Evolutionary conservation across 2,113 vertebrate genomes (phyloP).

Genomic region (Pyrgilauda ruficollis): DNA sequence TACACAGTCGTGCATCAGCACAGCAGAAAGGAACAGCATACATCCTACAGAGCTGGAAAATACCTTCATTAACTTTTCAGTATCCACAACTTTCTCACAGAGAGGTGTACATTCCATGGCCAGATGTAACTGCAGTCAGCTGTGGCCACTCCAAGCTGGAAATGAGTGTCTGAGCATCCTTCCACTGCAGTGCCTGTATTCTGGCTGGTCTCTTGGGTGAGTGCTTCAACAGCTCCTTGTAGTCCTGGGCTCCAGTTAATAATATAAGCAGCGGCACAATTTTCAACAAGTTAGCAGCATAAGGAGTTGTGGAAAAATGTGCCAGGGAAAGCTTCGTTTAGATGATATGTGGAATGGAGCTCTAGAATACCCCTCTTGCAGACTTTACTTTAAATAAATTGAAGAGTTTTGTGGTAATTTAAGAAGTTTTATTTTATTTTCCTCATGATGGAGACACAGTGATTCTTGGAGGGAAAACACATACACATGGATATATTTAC

Average conservation of each 20-base stretch:
- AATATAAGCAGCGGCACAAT: not conserved
- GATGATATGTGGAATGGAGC: not conserved
- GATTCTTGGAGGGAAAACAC: not conserved
- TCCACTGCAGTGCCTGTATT: not conserved
- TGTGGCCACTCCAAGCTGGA: not conserved
- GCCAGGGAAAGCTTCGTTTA: not conserved
- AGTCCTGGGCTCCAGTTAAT: not conserved
- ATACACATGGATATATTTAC: not conserved
- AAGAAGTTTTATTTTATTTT: not conserved
- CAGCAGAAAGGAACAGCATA: not conserved
- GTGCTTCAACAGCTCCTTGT: not conserved
- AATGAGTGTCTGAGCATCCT: not conserved
- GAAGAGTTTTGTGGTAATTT: not conserved
- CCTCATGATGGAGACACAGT: not conserved
- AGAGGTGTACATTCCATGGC: not conserved
- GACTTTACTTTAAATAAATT: not conserved
- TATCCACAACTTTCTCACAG: not conserved
- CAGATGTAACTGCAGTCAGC: not conserved
- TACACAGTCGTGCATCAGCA: not conserved
- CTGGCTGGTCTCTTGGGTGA: not conserved
- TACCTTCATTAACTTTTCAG: not conserved
- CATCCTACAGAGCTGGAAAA: not conserved
- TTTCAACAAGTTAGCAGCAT: not conserved
- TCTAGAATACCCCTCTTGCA: not conserved
- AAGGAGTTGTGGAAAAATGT: not conserved